Base-by-base conservation (phyloP, 2,797 vertebrate genomes). In the Myripristis jacobus region DNA sequence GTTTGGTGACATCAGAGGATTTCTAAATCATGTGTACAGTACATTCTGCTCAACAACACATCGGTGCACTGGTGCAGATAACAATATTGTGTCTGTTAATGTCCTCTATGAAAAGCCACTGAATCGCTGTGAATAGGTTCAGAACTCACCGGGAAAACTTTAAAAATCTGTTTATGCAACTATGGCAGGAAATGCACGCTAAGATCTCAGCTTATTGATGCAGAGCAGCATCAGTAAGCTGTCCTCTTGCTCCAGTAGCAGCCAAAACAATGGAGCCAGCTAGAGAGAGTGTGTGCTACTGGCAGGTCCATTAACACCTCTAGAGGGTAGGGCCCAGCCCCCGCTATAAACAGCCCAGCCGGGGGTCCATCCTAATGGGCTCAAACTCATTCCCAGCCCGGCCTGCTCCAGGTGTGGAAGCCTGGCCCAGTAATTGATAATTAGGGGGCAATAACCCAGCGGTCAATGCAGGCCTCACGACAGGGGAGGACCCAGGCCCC, bases 381-480 rank as follows among this genome's bases (percentile, higher is more conserved):
- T 81, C 34, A 85, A 75, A 86, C 92, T 91, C 93, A 93, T 92
- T 91, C 79, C 89, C 90, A 88, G 86, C 34, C 87, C 70, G 73
- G 88, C 82, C 87, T 88, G 89, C 88, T 92, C 88, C 92, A 93
- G 92, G 93, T 94, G 92, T 90, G 89, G 88, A 91, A 77, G 87
- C 76, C 54, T 72, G 85, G 86, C 81, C 74, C 84, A 66, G 63
- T 94, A 93, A 94, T 94, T 93, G 93, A 93, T 94, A 93, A 93
- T 94, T 92, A 93, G 88, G 71, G 90, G 90, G 87, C 89, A 91
- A 92, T 93, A 92, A 93, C 87, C 86, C 85, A 53, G 72, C 52
- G 65, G 83, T 90, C 79, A 71, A 60, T 79, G 81, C 71, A 67
- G 83, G 77, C 87, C 84, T 85, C 77, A 79, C 74, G 71, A 85